phyloP scores from a whole-genome alignment of 2,113 vertebrate genomes.

The Apodemus speciosus region DNA sequence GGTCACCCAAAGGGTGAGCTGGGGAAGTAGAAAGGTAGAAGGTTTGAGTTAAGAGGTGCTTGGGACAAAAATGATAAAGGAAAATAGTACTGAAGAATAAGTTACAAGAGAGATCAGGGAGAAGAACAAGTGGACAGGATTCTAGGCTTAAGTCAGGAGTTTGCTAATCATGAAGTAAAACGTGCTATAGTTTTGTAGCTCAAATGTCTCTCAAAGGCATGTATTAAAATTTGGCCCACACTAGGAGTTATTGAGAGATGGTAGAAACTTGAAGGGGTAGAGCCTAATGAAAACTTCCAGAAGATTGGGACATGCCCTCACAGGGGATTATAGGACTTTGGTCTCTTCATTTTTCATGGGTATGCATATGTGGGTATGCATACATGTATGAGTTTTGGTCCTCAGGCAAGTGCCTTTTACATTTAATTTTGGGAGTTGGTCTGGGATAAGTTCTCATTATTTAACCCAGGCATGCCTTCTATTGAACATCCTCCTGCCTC shows the following conservation, averaged over 20 bases:
- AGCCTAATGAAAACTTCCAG: neutral
- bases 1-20: accelerated
- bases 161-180: neutral
- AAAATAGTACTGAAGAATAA: neutral
- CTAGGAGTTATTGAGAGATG: neutral
- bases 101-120: neutral
- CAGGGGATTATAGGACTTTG: neutral
- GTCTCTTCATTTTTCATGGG: neutral
- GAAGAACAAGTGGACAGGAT: too few species aligned
- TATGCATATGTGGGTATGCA: neutral
- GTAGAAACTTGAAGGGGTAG: neutral
- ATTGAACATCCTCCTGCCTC: neutral
- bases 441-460: neutral
- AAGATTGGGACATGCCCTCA: too few species aligned
- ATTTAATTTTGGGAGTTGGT: neutral
- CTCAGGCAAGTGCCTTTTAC: neutral
- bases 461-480: neutral
- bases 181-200: neutral
- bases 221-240: neutral
- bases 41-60: neutral
- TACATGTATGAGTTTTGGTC: neutral
- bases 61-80: neutral
- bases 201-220: neutral
- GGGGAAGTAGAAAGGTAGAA: neutral
- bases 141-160: neutral